Evolutionary conservation across 2,113 vertebrate species (phyloP), one percentile per base, ranked within the genome.

Genomic region (Rallus limicola): DNA sequence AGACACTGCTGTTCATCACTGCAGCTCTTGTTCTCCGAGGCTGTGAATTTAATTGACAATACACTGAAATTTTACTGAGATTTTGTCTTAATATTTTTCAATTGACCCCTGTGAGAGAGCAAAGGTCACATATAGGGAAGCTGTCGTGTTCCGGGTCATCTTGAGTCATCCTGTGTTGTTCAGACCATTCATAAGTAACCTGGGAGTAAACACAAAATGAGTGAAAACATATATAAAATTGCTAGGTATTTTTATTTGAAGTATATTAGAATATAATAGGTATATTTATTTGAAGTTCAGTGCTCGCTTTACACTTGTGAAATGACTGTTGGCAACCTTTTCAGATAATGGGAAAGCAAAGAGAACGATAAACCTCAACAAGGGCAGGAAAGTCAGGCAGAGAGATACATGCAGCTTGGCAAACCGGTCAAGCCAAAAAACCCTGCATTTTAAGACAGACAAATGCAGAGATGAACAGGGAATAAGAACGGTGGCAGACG

Each of bases 401-500:
- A 59, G 58, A 16, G 24, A 77, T 62, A 50, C 34, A n/a, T 1
- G 2, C 46, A 69, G 33, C 38, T 72, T 94, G 71, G 40, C n/a
- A 94, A 92, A 90, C 20, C 67, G 68, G 50, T 80, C 59, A 90
- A 77, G 63, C 44, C 64, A 88, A 90, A 80, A 93, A 90, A 90
- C 19, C 44, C n/a, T 5, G 13, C 20, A 58, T 64, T 93, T 90
- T 68, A 81, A 21, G 40, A 70, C 16, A 58, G 63, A 82, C 21
- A 88, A 93, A 95, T 31, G 8, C 67, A 81, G 46, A 85, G n/a
- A 62, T 5, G 23, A 80, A 44, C 33, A 62, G 31, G 60, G 55
- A 82, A 56, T 62, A 82, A 82, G 75, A 76, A 88, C 23, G 59
- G 94, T 94, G 86, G 85, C 90, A 97, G 90, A 90, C 79, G 86